A percentile compares a stretch with the other conserved stretches of the same genome.
These are phyloP conservation scores for Galerucella calmariensis DNA, from an alignment of 2,888 invertebrate genomes.

Conservation along the genomic window DNA sequence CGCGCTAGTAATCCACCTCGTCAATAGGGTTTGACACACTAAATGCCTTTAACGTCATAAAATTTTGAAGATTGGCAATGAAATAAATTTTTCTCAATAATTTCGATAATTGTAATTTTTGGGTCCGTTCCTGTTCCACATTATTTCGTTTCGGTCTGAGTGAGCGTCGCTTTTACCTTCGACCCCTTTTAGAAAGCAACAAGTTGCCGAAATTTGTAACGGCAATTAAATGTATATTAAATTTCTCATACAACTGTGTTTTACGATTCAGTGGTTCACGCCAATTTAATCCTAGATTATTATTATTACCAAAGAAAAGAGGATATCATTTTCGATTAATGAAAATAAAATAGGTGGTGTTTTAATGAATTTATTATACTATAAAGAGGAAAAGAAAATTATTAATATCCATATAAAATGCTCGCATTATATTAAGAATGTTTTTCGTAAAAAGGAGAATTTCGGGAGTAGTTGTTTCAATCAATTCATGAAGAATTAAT, in stretches of 20 bases:
- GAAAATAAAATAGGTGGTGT: constrained; percentile 19
- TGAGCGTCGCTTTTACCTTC: constrained; percentile 17
- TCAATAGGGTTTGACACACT: too few relatives aligned
- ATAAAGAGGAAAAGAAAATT: background rate
- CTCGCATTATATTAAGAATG: background rate
- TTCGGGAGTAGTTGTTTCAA: background rate
- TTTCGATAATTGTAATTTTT: background rate
- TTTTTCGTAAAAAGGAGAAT: too few relatives aligned
- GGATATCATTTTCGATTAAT: constrained; percentile 21
- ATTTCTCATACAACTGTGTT: constrained; percentile 38
- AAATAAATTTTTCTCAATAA: background rate
- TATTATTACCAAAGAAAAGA: constrained; percentile 1
- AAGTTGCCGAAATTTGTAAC: constrained; percentile 47
- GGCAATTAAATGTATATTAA: constrained; percentile 46
- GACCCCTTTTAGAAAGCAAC: constrained; percentile 40
- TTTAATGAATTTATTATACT: background rate
- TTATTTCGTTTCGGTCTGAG: constrained; percentile 19
- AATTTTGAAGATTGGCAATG: too few relatives aligned
- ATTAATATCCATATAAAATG: background rate
- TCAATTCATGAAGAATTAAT: background rate
- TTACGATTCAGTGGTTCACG: constrained; percentile 30
- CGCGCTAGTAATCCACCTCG: too few relatives aligned
- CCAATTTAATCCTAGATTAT: constrained; percentile 23
- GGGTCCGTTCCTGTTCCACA: constrained; percentile 9
- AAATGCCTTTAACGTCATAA: too few relatives aligned